These are phyloP conservation scores for Momotus momota DNA, from an alignment of 2,797 vertebrate species.

Conservation along the genomic window DNA sequence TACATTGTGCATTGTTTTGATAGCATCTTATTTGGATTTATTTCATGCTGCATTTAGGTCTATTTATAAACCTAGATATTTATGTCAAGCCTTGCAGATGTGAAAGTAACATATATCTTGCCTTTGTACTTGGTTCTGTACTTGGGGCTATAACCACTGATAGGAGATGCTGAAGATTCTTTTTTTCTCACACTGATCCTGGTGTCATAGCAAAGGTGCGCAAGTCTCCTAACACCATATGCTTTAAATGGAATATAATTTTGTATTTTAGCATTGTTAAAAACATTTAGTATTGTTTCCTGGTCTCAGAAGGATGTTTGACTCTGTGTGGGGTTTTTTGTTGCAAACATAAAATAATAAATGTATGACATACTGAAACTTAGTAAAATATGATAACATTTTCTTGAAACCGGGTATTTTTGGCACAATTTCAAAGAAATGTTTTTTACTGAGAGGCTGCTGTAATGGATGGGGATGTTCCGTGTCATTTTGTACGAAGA, in stretches of 20 bases:
- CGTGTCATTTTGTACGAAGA: background rate
- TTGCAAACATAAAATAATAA: slow-evolving; percentile 47
- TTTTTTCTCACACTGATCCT: background rate
- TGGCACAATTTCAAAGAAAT: slow-evolving; percentile 25
- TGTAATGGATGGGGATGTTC: slow-evolving; percentile 24
- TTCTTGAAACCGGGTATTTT: background rate
- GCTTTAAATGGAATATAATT: background rate
- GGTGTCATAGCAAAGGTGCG: background rate
- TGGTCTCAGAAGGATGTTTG: slow-evolving; percentile 6
- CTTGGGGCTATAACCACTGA: background rate
- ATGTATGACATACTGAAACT: slow-evolving; percentile 21
- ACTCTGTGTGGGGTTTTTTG: background rate
- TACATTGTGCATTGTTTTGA: background rate
- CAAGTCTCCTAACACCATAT: background rate
- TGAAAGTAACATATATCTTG: background rate
- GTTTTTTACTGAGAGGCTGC: slow-evolving; percentile 29
- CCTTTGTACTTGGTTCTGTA: background rate
- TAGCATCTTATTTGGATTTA: slow-evolving; percentile 1
- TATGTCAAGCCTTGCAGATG: background rate
- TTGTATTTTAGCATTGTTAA: slow-evolving; percentile 18
- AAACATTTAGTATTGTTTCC: background rate
- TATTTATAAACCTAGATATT: background rate
- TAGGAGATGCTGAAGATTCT: background rate
- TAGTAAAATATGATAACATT: slow-evolving; percentile 48
- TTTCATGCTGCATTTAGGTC: background rate